Conservation (phyloP, 2,113 vertebrate genomes). For the Ceratotherium simum region DNA sequence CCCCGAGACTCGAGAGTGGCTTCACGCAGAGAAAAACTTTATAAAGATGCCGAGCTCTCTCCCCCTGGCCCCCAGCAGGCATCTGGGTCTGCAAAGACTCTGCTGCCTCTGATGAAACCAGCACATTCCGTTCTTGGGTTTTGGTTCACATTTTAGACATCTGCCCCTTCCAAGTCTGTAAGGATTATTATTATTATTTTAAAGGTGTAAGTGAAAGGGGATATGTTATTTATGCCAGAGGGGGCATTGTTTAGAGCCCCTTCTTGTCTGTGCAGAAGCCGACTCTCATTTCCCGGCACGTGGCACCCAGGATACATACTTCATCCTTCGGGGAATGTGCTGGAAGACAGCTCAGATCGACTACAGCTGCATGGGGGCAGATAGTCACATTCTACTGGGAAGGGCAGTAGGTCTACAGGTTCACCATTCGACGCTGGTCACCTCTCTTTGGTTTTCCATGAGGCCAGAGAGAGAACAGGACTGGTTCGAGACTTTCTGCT, state of each 20-base stretch:
- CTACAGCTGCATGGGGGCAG: constrained; percentile 40
- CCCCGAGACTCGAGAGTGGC: accelerated
- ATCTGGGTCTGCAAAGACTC: accelerated
- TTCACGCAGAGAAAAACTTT: neutral
- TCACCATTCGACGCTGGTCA: neutral
- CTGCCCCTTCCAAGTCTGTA: neutral
- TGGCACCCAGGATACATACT: constrained; percentile 58
- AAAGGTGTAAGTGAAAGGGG: neutral
- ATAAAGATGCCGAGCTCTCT: accelerated
- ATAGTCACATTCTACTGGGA: neutral
- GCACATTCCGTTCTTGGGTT: neutral
- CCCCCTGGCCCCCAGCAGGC: accelerated
- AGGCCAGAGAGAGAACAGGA: neutral
- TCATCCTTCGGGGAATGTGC: neutral
- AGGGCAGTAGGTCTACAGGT: too few relatives aligned
- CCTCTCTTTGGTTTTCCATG: neutral
- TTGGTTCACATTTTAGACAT: neutral
- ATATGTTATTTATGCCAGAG: constrained; percentile 52
- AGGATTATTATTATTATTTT: neutral
- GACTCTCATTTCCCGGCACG: neutral
- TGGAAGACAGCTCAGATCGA: constrained; percentile 61
- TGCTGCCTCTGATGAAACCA: neutral
- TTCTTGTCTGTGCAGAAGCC: constrained; percentile 65
- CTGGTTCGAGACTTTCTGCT: neutral
- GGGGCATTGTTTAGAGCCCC: neutral